Evolutionary conservation across 2,888 invertebrate species (phyloP).

Genomic region (Amorpha juglandis): DNA sequence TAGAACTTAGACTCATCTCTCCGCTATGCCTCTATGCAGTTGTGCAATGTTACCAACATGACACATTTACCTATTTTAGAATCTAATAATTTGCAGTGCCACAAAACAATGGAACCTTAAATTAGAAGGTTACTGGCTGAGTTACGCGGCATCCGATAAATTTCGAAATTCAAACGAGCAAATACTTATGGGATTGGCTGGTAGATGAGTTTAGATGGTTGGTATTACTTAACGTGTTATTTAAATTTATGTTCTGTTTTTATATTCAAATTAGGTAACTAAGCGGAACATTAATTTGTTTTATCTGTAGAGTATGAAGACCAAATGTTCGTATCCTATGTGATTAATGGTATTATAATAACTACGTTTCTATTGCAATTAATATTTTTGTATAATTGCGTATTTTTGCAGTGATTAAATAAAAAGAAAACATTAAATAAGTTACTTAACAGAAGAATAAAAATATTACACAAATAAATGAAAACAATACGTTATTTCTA

Average conservation of each 20-base stretch:
- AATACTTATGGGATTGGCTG: conserved; percentile 11
- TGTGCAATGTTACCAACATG: conserved; percentile 63
- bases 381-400: too few relatives aligned
- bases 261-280: neutral
- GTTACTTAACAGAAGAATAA: too few relatives aligned
- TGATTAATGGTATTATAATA: too few relatives aligned
- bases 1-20: conserved; percentile 64
- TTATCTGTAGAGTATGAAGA: neutral
- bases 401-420: too few relatives aligned
- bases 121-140: conserved; percentile 64
- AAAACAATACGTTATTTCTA: too few relatives aligned
- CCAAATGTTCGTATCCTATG: neutral
- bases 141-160: conserved; percentile 54
- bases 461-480: too few relatives aligned
- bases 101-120: conserved; percentile 74
- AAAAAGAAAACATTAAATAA: too few relatives aligned
- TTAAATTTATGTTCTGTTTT: neutral
- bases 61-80: conserved; percentile 74
- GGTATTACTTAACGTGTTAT: conserved; percentile 6
- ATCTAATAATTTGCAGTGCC: conserved; percentile 69
- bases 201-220: conserved; percentile 22
- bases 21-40: conserved; percentile 55
- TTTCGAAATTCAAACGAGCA: conserved; percentile 52
- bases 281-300: neutral
- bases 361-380: too few relatives aligned